Percentiles rank a stretch among this genome's conserved stretches.
Evolutionary conservation across 2,797 vertebrate genomes (phyloP).

Genomic region (Poecilia gillii): DNA sequence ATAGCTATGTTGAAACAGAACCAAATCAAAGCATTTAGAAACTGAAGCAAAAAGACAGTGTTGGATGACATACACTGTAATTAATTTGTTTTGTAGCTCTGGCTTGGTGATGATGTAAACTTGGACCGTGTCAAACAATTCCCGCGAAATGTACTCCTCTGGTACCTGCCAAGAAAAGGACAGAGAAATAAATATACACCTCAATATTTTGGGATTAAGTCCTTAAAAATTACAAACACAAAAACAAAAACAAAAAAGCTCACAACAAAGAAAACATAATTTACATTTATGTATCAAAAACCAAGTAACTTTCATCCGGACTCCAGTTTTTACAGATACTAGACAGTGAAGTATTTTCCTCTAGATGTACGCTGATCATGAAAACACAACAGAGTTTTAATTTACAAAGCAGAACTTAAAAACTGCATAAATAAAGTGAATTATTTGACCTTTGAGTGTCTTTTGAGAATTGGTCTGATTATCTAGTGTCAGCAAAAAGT

Average conservation of each 20-base stretch:
- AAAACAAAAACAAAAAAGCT: not conserved
- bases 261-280: not conserved
- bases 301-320: not conserved
- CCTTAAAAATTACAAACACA: not conserved
- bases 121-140: constrained; percentile 97
- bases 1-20: not conserved
- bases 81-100: constrained; percentile 97
- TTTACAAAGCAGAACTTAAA: not conserved
- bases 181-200: not conserved
- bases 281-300: not conserved
- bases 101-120: constrained; percentile 99
- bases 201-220: not conserved
- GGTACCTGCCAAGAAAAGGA: constrained; percentile 86
- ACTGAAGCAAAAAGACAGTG: not conserved
- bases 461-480: not conserved
- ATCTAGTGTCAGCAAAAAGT: not conserved
- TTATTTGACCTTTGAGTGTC: not conserved
- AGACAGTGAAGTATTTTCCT: not conserved
- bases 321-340: not conserved
- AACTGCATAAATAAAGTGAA: not conserved
- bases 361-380: not conserved
- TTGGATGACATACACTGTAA: constrained; percentile 91
- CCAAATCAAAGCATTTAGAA: not conserved
- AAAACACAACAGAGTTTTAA: too few species aligned
- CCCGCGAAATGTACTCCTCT: constrained; percentile 97